Conservation (phyloP, 2,888 invertebrate genomes). For the Actias luna region DNA sequence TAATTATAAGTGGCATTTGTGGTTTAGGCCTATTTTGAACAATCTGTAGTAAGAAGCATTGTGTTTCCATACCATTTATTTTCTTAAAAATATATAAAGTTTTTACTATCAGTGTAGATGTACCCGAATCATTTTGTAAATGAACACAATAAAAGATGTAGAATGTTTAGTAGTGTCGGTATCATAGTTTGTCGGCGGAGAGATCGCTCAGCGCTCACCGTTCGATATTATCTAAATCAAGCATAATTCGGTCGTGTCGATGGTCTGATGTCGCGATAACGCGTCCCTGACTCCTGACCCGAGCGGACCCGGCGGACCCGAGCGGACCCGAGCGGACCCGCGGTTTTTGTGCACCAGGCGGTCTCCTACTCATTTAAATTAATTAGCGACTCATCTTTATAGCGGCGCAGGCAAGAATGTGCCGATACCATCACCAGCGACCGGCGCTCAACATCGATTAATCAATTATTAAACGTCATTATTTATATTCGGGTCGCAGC, state of each 20-base stretch:
- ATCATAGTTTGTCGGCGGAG: neutral
- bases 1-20: too few species aligned
- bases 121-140: neutral
- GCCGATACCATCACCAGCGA: conserved; percentile 46
- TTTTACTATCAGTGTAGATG: too few species aligned
- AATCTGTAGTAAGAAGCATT: neutral
- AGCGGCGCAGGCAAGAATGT: conserved; percentile 35
- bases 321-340: conserved; percentile 21
- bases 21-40: neutral
- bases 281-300: conserved; percentile 14
- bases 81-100: too few species aligned
- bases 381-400: conserved; percentile 65
- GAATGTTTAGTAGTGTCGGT: neutral
- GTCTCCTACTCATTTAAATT: conserved; percentile 64
- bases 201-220: conserved; percentile 26
- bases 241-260: conserved; percentile 40
- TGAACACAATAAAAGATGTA: neutral
- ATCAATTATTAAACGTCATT: conserved; percentile 76
- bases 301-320: conserved; percentile 19
- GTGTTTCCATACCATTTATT: neutral
- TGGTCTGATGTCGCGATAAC: conserved; percentile 22
- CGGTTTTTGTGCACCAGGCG: conserved; percentile 42
- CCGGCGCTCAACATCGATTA: conserved; percentile 49
- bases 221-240: conserved; percentile 54
- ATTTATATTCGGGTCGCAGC: conserved; percentile 40